Conservation (phyloP, 2,797 vertebrate species). For the Staurois parvus region DNA sequence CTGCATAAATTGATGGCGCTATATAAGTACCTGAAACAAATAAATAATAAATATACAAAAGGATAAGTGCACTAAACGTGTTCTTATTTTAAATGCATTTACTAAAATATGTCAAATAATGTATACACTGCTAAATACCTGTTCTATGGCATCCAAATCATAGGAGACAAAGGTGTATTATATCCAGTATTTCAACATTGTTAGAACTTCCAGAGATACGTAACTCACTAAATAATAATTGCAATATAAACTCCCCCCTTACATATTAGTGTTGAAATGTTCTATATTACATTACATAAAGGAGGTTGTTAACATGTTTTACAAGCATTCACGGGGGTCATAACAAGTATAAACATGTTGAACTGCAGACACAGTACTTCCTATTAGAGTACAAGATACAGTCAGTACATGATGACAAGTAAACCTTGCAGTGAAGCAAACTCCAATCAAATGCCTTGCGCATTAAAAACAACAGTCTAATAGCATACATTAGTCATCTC, state of each 20-base stretch:
- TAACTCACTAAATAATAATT: conserved; percentile 20
- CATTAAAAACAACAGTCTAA: too few relatives aligned
- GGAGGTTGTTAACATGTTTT: conserved; percentile 34
- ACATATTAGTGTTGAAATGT: conserved; percentile 46
- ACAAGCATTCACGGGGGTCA: conserved; percentile 39
- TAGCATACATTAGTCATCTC: too few relatives aligned
- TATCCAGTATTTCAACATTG: conserved; percentile 18
- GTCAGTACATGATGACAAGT: not conserved
- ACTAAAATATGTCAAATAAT: not conserved
- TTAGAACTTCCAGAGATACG: not conserved
- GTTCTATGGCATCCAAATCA: not conserved
- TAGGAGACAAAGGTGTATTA: conserved; percentile 24
- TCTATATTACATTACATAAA: conserved; percentile 43
- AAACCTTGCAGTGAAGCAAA: not conserved
- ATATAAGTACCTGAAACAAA: too few relatives aligned
- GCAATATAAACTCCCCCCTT: conserved; percentile 29
- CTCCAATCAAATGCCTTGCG: too few relatives aligned
- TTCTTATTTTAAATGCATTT: not conserved
- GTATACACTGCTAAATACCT: not conserved
- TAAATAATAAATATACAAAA: too few relatives aligned
- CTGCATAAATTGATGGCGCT: too few relatives aligned
- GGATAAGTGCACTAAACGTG: not conserved
- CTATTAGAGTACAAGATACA: not conserved
- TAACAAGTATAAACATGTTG: conserved; percentile 40
- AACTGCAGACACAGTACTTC: not conserved